phyloP scores from a whole-genome alignment of 2,797 vertebrate species.

The Chelon auratus region DNA sequence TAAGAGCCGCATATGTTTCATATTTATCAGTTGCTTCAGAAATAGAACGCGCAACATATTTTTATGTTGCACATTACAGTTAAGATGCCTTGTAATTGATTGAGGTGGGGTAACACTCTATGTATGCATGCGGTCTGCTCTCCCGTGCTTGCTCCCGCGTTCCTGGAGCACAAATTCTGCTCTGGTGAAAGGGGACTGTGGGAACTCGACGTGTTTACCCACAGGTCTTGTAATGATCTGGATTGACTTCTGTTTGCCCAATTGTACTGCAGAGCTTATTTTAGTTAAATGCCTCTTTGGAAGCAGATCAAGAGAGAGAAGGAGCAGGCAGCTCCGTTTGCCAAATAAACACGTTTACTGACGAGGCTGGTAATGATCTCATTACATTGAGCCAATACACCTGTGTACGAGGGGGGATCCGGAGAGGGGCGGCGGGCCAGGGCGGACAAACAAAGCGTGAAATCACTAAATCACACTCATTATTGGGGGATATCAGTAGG shows the following conservation, averaged over 20 bases:
- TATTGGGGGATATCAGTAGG: slow-evolving; percentile 82
- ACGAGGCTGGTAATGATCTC: slow-evolving; percentile 84
- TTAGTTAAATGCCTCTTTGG: slow-evolving; percentile 83
- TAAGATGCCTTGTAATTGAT: slow-evolving; percentile 19
- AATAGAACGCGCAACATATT: slow-evolving; percentile 36
- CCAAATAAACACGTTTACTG: slow-evolving; percentile 83
- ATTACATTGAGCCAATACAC: slow-evolving; percentile 85
- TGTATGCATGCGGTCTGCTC: slow-evolving; percentile 1
- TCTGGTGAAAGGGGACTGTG: slow-evolving; percentile 51
- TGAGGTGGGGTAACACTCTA: neutral
- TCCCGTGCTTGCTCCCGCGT: slow-evolving; percentile 10
- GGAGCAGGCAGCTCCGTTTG: slow-evolving; percentile 70
- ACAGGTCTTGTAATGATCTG: slow-evolving; percentile 77
- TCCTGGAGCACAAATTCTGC: slow-evolving; percentile 38
- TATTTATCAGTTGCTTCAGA: slow-evolving; percentile 34
- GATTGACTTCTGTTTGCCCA: slow-evolving; percentile 78
- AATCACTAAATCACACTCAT: slow-evolving; percentile 88
- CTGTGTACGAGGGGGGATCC: slow-evolving; percentile 78
- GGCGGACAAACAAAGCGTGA: slow-evolving; percentile 86
- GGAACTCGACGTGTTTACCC: slow-evolving; percentile 69
- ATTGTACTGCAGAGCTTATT: slow-evolving; percentile 79
- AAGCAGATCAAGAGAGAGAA: slow-evolving; percentile 77
- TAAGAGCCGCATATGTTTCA: slow-evolving; percentile 29
- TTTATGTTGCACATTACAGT: slow-evolving; percentile 15
- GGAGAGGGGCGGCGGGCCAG: slow-evolving; percentile 76